Base-by-base conservation (phyloP, 1,140 invertebrate species). In the Bemisia tabaci region DNA sequence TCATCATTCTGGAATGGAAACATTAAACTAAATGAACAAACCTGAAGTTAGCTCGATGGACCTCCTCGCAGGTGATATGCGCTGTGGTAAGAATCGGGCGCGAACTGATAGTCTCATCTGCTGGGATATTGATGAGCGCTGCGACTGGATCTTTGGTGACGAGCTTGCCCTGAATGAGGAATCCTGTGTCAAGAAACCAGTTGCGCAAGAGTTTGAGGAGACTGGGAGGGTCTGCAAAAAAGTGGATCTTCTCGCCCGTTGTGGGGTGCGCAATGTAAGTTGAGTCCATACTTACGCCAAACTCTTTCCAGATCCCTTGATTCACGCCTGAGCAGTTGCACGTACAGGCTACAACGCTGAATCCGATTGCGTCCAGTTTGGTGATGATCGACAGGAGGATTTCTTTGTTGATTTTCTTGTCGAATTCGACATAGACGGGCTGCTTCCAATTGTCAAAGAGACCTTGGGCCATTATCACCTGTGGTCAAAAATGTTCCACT, bases 371-470 rank as follows among this genome's bases (percentile, higher is more conserved):
- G 66, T 76, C 69, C 22, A 77, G 64, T 39, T 70, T 62, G 27
- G 39, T 64, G 22, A 77, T 75, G 2, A 75, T 63, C 26, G 69
- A 22, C 0, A 68, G 58, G 12, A 78, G 62, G 33, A 74, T 72
- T 61, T 72, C 67, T 68, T 71, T 69, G 22, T 73, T 74, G 59
- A 78, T 73, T 67, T 70, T 72, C 60, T 68, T 64, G 68, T 78
- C 76, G 70, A 77, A 78, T 17, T 68, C 71, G 12, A 72, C 26
- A 67, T 74, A 78, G 5, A 78, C 67, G 12, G 71, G 72, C 67
- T 79, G 77, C 64, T 76, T 75, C 77, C 75, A 78, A 48, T 71
- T 67, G n/a, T 62, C 66, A 65, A 73, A 73, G 21, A 78, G 63
- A 59, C 76, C 73, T 65, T 73, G 62, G 17, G 71, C 71, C 62